A percentile compares a stretch with the other conserved stretches of the same genome.
Conservation (phyloP, 2,888 invertebrate genomes). For the Formica aserva region DNA sequence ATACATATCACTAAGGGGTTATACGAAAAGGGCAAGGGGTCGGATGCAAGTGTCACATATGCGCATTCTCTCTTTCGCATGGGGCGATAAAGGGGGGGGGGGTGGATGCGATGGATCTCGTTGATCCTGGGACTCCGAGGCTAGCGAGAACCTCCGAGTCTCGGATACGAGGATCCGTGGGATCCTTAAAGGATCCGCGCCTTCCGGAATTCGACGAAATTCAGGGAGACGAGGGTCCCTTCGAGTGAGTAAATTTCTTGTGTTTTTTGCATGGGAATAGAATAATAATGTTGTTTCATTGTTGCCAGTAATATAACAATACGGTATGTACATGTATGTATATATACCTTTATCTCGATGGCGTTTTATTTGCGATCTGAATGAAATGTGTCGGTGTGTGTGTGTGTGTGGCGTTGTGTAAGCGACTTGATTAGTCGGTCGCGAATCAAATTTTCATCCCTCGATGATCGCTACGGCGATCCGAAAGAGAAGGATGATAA, state of each 20-base stretch:
- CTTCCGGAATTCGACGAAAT: conserved; percentile 2
- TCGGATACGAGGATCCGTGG: conserved; percentile 14
- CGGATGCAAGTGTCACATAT: conserved; percentile 73
- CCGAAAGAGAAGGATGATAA: background rate
- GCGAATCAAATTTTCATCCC: conserved; percentile 42
- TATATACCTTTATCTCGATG: background rate
- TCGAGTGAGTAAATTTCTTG: conserved; percentile 9
- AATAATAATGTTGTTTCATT: conserved; percentile 47
- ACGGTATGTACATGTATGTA: background rate
- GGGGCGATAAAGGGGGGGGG: background rate
- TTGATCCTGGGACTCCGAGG: background rate
- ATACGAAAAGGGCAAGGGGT: conserved; percentile 64
- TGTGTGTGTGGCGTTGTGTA: conserved; percentile 21
- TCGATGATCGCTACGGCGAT: background rate
- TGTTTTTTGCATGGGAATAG: conserved; percentile 30
- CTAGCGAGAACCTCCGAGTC: background rate
- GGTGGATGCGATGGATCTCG: conserved; percentile 1
- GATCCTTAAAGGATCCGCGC: background rate
- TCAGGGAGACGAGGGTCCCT: background rate
- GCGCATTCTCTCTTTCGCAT: conserved; percentile 62
- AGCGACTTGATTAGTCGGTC: conserved; percentile 46
- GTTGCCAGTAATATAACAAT: background rate
- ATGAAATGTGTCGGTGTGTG: conserved; percentile 26
- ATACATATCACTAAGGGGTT: conserved; percentile 84
- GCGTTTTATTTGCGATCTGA: conserved; percentile 34